These are phyloP conservation scores for Cylloceria caligata DNA, from an alignment of 2,888 invertebrate genomes.

Conservation along the genomic window DNA sequence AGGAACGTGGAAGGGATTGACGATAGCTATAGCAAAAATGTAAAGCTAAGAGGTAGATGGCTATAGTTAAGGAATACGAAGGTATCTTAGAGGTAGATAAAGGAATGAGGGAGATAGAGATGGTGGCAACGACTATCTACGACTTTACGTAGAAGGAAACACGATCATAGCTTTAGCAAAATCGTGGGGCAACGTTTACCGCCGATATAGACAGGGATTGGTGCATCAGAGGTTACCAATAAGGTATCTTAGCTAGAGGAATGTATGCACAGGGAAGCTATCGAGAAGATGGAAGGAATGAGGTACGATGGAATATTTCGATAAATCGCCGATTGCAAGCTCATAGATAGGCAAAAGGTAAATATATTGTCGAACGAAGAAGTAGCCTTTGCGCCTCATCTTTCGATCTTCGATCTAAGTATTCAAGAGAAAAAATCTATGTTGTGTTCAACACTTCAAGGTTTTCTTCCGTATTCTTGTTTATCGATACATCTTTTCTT, in stretches of 20 bases:
- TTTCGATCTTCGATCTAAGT: background rate
- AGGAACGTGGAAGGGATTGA: background rate
- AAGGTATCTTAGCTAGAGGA: constrained; percentile 19
- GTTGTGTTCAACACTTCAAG: background rate
- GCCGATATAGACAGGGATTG: background rate
- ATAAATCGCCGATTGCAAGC: constrained; percentile 1
- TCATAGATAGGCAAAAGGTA: background rate
- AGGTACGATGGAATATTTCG: background rate
- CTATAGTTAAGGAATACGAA: constrained; percentile 6
- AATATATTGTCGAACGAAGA: background rate
- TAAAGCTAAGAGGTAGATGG: constrained; percentile 11
- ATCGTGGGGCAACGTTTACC: background rate
- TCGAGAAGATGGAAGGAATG: constrained; percentile 16
- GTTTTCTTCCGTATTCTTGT: constrained; percentile 2
- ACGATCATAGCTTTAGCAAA: background rate
- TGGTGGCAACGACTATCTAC: background rate
- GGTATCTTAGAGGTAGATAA: constrained; percentile 8
- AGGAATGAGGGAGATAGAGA: background rate
- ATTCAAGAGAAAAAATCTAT: background rate
- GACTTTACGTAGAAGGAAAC: constrained; percentile 10
- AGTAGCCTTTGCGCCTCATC: background rate
- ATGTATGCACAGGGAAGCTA: constrained; percentile 11
- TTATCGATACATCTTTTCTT: background rate
- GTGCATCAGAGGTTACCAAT: constrained; percentile 35
- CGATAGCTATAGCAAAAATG: constrained; percentile 29